These are phyloP conservation scores for Rhyacichthys aspro DNA, from an alignment of 2,797 vertebrate species.

Conservation along the genomic window DNA sequence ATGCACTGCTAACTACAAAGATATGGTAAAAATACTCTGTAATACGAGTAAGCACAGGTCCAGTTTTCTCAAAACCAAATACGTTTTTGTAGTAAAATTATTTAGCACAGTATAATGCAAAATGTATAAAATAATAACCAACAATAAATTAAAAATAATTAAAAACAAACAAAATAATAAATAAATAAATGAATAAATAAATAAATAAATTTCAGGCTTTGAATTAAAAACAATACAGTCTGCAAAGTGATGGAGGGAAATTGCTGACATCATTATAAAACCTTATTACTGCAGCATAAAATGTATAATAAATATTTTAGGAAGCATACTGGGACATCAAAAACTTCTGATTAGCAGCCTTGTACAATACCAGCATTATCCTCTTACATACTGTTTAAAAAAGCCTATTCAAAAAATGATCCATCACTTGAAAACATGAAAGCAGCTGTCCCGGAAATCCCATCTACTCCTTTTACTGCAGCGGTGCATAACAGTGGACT, in stretches of 20 bases:
- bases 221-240: neutral
- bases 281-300: neutral
- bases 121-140: too few relatives aligned
- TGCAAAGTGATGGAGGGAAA: neutral
- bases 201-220: neutral
- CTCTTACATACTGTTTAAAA: slow-evolving; percentile 5
- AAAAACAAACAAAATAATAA: too few relatives aligned
- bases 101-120: too few relatives aligned
- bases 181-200: too few relatives aligned
- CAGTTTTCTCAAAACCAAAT: too few relatives aligned
- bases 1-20: too few relatives aligned
- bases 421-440: slow-evolving; percentile 61
- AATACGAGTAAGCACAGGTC: too few relatives aligned
- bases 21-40: too few relatives aligned
- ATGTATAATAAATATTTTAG: neutral
- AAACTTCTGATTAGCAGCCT: neutral
- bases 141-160: too few relatives aligned
- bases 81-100: too few relatives aligned
- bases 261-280: neutral
- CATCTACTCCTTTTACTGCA: slow-evolving; percentile 28
- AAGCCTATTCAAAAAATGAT: slow-evolving; percentile 31
- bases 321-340: neutral
- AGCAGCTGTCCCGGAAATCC: slow-evolving; percentile 34
- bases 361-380: neutral
- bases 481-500: slow-evolving; percentile 48